These are phyloP conservation scores for Cyclargus thomasi DNA, from an alignment of 1,140 invertebrate genomes.

Conservation along the genomic window DNA sequence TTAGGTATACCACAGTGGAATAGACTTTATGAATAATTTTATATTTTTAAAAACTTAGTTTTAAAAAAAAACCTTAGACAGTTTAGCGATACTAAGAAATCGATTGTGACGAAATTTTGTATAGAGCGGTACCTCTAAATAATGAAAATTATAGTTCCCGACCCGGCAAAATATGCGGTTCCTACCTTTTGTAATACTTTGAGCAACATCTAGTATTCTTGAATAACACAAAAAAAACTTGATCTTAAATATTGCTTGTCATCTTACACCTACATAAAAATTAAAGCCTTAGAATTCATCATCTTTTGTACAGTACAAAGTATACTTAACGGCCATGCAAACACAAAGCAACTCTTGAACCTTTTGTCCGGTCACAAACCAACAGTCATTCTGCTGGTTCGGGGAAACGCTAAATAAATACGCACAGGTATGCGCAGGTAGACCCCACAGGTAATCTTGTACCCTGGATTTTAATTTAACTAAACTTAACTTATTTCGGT, in stretches of 20 bases:
- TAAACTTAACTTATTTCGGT: not conserved
- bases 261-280: slow-evolving; percentile 20
- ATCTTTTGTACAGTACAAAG: slow-evolving; percentile 21
- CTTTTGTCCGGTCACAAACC: slow-evolving; percentile 33
- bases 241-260: slow-evolving; percentile 2
- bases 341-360: slow-evolving; percentile 16
- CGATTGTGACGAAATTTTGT: too few relatives aligned
- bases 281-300: slow-evolving; percentile 18
- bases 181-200: too few relatives aligned
- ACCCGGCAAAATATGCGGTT: too few relatives aligned
- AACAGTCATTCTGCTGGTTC: slow-evolving; percentile 26
- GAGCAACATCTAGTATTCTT: too few relatives aligned
- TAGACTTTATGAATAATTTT: too few relatives aligned
- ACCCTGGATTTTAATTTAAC: not conserved
- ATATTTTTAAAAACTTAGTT: too few relatives aligned
- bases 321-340: slow-evolving; percentile 17
- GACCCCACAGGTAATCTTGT: slow-evolving; percentile 11
- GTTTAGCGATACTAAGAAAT: too few relatives aligned
- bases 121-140: too few relatives aligned
- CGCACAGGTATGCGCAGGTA: slow-evolving; percentile 23
- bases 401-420: slow-evolving; percentile 10
- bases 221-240: not conserved
- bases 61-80: too few relatives aligned
- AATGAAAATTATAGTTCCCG: too few relatives aligned
- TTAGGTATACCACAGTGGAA: too few relatives aligned